phyloP scores from a whole-genome alignment of 2,113 vertebrate genomes.

The Scalopus aquaticus region DNA sequence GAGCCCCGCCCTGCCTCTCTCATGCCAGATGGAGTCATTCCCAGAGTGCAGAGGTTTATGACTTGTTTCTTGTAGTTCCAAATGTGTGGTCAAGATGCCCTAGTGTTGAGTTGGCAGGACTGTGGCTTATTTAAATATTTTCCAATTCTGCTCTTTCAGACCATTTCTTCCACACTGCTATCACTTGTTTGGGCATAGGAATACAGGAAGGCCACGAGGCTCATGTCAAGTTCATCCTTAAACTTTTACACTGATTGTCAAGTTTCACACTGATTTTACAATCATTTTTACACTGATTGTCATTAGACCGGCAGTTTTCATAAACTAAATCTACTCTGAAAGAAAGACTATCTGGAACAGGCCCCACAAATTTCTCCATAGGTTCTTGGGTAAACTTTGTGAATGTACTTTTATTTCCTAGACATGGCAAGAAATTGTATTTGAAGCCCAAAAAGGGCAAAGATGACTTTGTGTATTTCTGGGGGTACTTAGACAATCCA shows the following conservation, averaged over 20 bases:
- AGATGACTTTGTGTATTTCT: background rate
- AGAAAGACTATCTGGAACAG: background rate
- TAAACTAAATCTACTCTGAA: background rate
- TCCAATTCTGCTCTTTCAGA: conserved; percentile 71
- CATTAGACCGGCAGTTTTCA: background rate
- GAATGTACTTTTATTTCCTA: conserved; percentile 6
- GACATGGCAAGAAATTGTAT: background rate
- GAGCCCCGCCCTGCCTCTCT: conserved; percentile 56
- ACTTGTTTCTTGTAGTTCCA: conserved; percentile 84
- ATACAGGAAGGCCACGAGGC: background rate
- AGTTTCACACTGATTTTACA: background rate
- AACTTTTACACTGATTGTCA: conserved; percentile 29
- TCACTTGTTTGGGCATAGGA: conserved; percentile 39
- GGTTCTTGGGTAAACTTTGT: background rate
- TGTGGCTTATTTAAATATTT: conserved; percentile 79
- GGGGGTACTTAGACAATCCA: background rate
- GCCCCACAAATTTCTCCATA: background rate
- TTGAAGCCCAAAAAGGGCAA: background rate
- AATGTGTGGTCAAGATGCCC: conserved; percentile 83
- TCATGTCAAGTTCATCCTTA: conserved; percentile 3
- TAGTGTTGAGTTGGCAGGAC: conserved; percentile 76
- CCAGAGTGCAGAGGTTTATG: conserved; percentile 82
- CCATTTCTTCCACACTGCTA: conserved; percentile 43
- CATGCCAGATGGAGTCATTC: conserved; percentile 79
- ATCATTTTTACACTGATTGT: conserved; percentile 25